Base-by-base conservation (phyloP, 2,888 invertebrate species). In the Zaprionus lineosus region DNA sequence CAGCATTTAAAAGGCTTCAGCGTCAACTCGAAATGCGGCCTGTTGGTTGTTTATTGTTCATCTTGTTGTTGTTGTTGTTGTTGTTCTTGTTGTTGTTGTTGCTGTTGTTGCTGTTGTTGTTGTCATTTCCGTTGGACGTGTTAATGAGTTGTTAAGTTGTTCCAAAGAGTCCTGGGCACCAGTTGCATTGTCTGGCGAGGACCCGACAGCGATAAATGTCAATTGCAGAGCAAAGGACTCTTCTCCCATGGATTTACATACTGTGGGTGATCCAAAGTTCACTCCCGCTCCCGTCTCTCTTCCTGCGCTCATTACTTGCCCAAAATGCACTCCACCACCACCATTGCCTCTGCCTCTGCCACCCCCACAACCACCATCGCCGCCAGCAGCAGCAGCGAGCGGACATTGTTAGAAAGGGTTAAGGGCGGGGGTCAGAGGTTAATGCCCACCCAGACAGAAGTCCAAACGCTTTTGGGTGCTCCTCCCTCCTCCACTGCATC, bases 131-230 rank as follows among this genome's bases (percentile, higher is more conserved):
- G 31, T 34, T 67, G 74, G 60, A 59, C 52, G 63, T 82, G 85
- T 84, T 82, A 77, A 77, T 77, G 84, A 81, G 79, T 70, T 78
- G 85, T 82, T 78, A 74, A 84, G 65, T 77, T 69, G 59, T 37
- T 48, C 72, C 41, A 61, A 50, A 74, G 79, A 57, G 60, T 59
- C 55, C 48, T 41, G 56, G 51, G 21, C 37, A 36, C 5, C 41
- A 18, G 31, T 19, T 51, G 1, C 59, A 58, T 48, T 61, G 74
- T 60, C 55, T 48, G 34, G 26, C 46, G 43, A 47, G 56, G 58
- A 46, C 59, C 47, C 61, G 39, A 78, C 53, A 51, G 81, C 86
- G 69, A 81, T 85, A 79, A 85, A 85, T 75, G 79, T 85, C 79
- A 81, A 81, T 72, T 73, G 72, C 86, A 85, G 59, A 29, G 21